Conservation (phyloP, 2,113 vertebrate genomes). For the Lagopus leucura region DNA sequence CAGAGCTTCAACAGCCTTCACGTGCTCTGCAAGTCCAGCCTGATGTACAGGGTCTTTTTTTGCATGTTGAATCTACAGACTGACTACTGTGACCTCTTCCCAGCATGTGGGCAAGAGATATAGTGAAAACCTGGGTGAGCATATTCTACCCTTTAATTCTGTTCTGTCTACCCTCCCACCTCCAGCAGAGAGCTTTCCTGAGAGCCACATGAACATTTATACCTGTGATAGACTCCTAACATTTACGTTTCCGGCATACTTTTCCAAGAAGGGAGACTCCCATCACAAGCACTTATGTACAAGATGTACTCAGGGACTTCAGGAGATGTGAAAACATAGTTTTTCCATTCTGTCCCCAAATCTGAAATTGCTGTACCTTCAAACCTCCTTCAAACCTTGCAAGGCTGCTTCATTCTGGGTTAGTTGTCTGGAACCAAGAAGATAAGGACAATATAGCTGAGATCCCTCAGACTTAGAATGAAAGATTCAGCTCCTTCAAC, state of each 20-base stretch:
- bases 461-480: neutral
- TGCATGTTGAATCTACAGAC: neutral
- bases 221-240: rapidly evolving
- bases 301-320: neutral
- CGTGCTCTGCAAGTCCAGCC: rapidly evolving
- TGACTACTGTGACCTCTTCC: neutral
- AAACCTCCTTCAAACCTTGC: neutral
- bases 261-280: neutral
- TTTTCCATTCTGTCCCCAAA: neutral
- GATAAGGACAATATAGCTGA: neutral
- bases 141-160: neutral
- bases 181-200: neutral
- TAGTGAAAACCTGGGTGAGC: rapidly evolving
- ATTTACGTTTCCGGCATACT: neutral
- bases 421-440: neutral
- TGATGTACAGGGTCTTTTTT: neutral
- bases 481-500: neutral
- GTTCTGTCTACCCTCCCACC: neutral
- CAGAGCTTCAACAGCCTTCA: neutral
- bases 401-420: rapidly evolving
- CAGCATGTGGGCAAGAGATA: neutral
- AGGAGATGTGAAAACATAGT: neutral
- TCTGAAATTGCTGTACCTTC: neutral
- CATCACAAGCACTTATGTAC: neutral
- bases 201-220: neutral